Conservation (phyloP, 2,888 invertebrate genomes). For the Anagyrus pseudococci region DNA sequence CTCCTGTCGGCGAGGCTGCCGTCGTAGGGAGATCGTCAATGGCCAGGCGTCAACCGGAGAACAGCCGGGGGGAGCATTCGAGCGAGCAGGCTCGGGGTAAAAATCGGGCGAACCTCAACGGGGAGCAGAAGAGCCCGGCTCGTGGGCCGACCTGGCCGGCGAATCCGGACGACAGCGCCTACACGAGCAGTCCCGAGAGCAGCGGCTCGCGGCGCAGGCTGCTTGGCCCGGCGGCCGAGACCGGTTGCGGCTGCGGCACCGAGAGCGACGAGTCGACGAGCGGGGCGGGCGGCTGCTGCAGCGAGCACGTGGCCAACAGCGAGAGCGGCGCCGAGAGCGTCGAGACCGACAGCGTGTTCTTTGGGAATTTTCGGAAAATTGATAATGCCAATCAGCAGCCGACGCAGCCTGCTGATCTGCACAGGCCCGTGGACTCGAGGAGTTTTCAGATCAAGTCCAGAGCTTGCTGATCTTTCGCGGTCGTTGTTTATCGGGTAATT, state of each 20-base stretch:
- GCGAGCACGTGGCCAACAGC: constrained; percentile 72
- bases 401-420: not conserved
- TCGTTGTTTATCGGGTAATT: too few relatives aligned
- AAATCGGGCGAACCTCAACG: too few relatives aligned
- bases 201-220: constrained; percentile 57
- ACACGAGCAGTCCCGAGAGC: constrained; percentile 81
- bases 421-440: too few relatives aligned
- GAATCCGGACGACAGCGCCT: constrained; percentile 74
- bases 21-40: constrained; percentile 50
- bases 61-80: too few relatives aligned
- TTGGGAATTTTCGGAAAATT: not conserved
- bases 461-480: constrained; percentile 8
- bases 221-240: constrained; percentile 40
- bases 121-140: too few relatives aligned
- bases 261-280: constrained; percentile 71
- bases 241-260: constrained; percentile 77
- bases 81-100: too few relatives aligned
- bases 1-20: constrained; percentile 56
- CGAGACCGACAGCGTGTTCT: constrained; percentile 84
- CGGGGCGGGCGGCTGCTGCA: constrained; percentile 63
- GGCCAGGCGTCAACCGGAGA: constrained; percentile 4
- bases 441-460: constrained; percentile 24
- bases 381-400: not conserved
- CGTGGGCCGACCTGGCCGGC: too few relatives aligned
- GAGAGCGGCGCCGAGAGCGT: constrained; percentile 88